phyloP scores from a whole-genome alignment of 2,797 vertebrate genomes.

The Ptychobarbus kaznakovi region DNA sequence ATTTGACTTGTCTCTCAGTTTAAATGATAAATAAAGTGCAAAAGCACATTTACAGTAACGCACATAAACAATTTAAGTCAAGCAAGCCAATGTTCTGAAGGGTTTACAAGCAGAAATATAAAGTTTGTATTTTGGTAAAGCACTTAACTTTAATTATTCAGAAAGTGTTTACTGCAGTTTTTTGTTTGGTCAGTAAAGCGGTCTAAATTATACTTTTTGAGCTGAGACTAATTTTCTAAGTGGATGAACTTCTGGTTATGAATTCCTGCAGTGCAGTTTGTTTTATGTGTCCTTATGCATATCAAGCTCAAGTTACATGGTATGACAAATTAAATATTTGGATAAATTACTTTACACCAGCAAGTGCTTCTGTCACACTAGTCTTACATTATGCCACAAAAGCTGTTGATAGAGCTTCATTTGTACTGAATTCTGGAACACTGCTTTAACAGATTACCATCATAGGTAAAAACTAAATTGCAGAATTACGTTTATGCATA shows the following conservation, averaged over 20 bases:
- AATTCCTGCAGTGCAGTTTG: not conserved
- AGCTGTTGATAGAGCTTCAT: not conserved
- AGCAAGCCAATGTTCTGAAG: not conserved
- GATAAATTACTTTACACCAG: not conserved
- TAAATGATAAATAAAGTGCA: accelerated
- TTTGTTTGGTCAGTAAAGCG: not conserved
- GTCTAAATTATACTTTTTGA: constrained; percentile 1
- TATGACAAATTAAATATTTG: not conserved
- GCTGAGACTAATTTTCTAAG: not conserved
- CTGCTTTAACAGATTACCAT: not conserved
- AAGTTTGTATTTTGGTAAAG: not conserved
- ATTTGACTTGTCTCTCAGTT: not conserved
- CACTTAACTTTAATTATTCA: constrained; percentile 13
- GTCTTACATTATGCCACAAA: not conserved
- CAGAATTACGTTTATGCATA: not conserved
- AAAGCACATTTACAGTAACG: not conserved
- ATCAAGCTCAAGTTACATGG: not conserved
- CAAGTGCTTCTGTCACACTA: not conserved
- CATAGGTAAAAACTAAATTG: not conserved
- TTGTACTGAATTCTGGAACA: not conserved
- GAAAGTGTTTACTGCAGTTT: not conserved
- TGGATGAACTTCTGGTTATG: not conserved
- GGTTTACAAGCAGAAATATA: not conserved
- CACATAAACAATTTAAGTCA: not conserved
- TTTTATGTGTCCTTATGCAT: not conserved